Percentiles rank a stretch among this genome's conserved stretches.
These are phyloP conservation scores for Lagopus muta DNA, from an alignment of 2,113 vertebrate species.

Conservation along the genomic window DNA sequence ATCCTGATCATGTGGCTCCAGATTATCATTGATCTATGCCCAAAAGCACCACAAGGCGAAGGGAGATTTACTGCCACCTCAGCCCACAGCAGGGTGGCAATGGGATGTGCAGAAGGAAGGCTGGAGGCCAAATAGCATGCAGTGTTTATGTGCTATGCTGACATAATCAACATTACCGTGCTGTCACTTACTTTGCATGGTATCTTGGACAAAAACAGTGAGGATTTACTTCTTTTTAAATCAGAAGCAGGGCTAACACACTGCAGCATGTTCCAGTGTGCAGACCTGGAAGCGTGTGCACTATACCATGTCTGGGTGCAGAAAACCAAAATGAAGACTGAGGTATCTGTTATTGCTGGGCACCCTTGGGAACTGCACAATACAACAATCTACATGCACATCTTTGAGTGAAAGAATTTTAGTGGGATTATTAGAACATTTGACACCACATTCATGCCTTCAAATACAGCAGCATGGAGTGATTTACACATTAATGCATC, in stretches of 20 bases:
- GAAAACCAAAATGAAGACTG: background rate
- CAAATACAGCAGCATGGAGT: background rate
- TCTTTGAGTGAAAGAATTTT: background rate
- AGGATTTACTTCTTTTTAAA: background rate
- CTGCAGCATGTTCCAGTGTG: background rate
- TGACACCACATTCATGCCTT: background rate
- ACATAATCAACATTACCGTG: accelerated
- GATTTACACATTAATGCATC: background rate
- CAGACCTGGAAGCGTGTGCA: background rate
- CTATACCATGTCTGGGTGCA: background rate
- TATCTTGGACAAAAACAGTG: background rate
- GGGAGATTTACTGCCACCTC: background rate
- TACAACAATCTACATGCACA: background rate
- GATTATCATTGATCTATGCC: background rate
- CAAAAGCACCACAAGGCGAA: accelerated
- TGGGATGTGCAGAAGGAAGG: background rate
- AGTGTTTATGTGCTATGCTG: accelerated
- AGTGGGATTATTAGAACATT: background rate
- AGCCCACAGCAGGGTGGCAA: accelerated
- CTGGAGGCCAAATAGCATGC: background rate
- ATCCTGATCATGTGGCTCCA: background rate
- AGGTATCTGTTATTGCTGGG: background rate
- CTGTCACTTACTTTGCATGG: background rate
- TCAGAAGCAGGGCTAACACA: background rate
- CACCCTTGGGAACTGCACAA: background rate